Evolutionary conservation across 2,888 invertebrate genomes (phyloP), one percentile per base, ranked within the genome.

Genomic region (Mythimna pallens): DNA sequence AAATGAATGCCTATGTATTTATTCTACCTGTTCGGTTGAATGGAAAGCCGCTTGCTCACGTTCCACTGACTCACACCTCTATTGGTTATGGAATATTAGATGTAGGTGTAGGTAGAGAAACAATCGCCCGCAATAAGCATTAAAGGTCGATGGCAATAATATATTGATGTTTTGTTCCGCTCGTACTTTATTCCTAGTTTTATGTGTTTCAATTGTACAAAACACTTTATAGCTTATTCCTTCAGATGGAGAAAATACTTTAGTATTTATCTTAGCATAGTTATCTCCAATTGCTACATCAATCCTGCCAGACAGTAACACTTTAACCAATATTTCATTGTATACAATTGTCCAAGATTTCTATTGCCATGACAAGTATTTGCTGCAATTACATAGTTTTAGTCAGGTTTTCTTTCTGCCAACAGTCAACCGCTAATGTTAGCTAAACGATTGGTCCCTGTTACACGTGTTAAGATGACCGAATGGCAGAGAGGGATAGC

Each of bases 31-130:
- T 70, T 76, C n/a, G 71, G 22, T 77, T 78, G 76, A 81, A 76
- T 80, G 76, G 74, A 86, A 82, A 84, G 77, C 55, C 64, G 69
- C 74, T 77, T 75, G 82, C 78, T 80, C 86, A 84, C 78, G 85
- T 84, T 80, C 67, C 54, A 67, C 76, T 88, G 89, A 89, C 66
- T 86, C 86, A 81, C 69, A 58, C 66, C 61, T 79, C 59, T 67
- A 76, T 75, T 69, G 61, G 69, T 72, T 75, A 73, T 77, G 57
- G 70, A 83, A 70, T 73, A 79, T 79, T 79, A 63, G 72, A 75
- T 81, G 84, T 83, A 76, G 82, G 77, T 73, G 79, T 73, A 71
- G 50, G 79, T 70, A 71, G 50, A 66, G 72, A 65, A 81, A 79
- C 79, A 76, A 74, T 76, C 52, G 68, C 36, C 64, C 47, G 58